A percentile compares a stretch with the other conserved stretches of the same genome.
Evolutionary conservation across 30 jellyfish, hydroid and myxozoan species (phyloP).

Genomic region (Catostylus mosaicus): DNA sequence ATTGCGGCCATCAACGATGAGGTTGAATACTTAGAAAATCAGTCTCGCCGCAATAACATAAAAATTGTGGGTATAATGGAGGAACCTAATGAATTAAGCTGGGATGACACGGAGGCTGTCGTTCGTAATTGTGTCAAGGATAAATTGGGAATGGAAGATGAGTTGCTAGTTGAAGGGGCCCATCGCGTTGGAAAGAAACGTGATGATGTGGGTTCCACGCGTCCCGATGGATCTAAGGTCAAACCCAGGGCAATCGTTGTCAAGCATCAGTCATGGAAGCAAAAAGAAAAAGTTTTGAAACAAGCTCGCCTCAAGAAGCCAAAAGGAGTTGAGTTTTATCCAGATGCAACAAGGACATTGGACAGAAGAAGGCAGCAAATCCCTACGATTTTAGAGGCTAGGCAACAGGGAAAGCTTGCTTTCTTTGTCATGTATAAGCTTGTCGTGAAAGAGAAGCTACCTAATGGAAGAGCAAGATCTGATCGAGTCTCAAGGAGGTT

Average conservation of each 20-base stretch:
- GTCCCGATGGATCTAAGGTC: not conserved
- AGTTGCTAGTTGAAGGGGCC: no score
- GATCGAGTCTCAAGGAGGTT: conserved; percentile 1
- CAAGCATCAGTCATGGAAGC: not conserved
- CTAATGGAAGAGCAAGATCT: not conserved
- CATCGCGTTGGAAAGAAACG: no score
- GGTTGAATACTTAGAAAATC: no score
- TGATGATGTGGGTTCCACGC: not conserved
- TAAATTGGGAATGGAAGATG: no score
- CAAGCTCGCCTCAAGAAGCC: conserved; percentile 4
- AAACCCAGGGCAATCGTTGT: not conserved
- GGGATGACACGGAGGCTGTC: no score
- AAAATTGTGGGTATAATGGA: no score
- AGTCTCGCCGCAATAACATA: no score
- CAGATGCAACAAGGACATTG: not conserved
- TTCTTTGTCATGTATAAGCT: conserved; percentile 4
- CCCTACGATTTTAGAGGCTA: conserved; percentile 2
- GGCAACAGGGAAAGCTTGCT: conserved; percentile 6
- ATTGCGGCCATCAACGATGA: no score
- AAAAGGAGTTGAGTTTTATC: not conserved
- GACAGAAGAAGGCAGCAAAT: not conserved
- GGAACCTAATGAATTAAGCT: no score
- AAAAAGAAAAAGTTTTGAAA: not conserved
- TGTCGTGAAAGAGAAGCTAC: conserved; percentile 3
- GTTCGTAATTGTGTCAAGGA: no score